Evolutionary conservation across 2,113 vertebrate species (phyloP).

Genomic region (Tupaia chinensis): DNA sequence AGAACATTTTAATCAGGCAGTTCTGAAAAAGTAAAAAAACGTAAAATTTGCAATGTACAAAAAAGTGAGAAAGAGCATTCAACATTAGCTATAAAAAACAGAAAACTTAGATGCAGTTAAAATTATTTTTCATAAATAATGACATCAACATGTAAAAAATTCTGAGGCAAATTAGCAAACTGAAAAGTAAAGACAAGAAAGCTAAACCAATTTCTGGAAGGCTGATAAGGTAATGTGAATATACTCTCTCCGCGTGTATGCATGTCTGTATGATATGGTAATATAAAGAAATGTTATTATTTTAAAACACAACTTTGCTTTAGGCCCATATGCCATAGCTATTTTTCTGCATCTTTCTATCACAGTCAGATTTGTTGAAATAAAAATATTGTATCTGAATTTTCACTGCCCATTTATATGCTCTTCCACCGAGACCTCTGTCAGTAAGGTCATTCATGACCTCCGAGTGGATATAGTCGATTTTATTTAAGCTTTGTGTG

Average conservation of each 20-base stretch:
- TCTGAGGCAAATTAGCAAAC: background rate
- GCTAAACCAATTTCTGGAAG: background rate
- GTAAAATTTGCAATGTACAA: background rate
- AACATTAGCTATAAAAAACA: background rate
- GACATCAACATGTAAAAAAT: background rate
- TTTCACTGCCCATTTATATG: background rate
- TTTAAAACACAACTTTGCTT: background rate
- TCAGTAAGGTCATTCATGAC: background rate
- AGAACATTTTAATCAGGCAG: background rate
- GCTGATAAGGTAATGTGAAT: background rate
- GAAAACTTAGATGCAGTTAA: background rate
- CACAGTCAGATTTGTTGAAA: background rate
- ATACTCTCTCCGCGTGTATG: background rate
- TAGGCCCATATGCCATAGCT: background rate
- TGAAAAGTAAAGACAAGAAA: background rate
- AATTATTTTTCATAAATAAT: background rate
- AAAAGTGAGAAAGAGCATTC: background rate
- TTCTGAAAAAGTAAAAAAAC: background rate
- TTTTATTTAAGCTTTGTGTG: background rate
- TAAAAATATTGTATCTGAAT: background rate
- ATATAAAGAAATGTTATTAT: background rate
- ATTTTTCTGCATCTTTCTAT: conserved; percentile 22
- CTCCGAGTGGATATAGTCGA: background rate
- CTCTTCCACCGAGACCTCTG: background rate
- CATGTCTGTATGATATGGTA: background rate